Evolutionary conservation across 2,113 vertebrate species (phyloP).

Genomic region (Euleptes europaea): DNA sequence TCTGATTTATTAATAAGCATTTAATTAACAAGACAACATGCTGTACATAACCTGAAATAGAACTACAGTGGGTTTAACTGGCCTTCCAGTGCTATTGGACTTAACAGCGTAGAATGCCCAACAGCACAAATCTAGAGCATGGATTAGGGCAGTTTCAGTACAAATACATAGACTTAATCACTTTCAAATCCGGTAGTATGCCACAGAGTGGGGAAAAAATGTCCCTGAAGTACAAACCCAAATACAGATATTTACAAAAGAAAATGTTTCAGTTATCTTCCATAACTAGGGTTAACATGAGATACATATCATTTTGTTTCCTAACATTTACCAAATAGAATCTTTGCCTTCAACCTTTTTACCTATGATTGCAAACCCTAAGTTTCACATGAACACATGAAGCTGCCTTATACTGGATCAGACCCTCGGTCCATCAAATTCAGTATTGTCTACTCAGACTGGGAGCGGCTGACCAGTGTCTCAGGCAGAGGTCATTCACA

Average conservation of each 20-base stretch:
- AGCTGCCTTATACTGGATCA: too few relatives aligned
- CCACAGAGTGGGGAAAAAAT: constrained; percentile 58
- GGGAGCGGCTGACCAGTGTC: too few relatives aligned
- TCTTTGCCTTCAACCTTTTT: constrained; percentile 69
- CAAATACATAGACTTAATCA: constrained; percentile 62
- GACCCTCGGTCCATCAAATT: too few relatives aligned
- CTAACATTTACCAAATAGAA: constrained; percentile 66
- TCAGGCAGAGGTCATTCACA: too few relatives aligned
- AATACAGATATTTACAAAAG: constrained; percentile 70
- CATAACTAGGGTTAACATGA: constrained; percentile 68
- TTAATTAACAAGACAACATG: constrained; percentile 79
- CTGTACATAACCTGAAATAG: constrained; percentile 73
- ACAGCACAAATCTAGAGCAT: constrained; percentile 43
- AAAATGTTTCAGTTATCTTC: constrained; percentile 51
- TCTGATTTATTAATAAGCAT: constrained; percentile 78
- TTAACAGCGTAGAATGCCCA: constrained; percentile 39
- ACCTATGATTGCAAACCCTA: constrained; percentile 58
- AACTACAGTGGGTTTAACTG: constrained; percentile 69
- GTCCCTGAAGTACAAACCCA: constrained; percentile 70
- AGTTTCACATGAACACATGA: not conserved
- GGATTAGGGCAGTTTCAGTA: constrained; percentile 56
- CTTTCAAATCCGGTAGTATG: constrained; percentile 66
- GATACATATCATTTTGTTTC: constrained; percentile 65
- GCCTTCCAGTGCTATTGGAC: constrained; percentile 49
- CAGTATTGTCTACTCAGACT: too few relatives aligned